A percentile compares a stretch with the other conserved stretches of the same genome.
phyloP scores from a whole-genome alignment of 2,113 vertebrate species.

The Cebus imitator region DNA sequence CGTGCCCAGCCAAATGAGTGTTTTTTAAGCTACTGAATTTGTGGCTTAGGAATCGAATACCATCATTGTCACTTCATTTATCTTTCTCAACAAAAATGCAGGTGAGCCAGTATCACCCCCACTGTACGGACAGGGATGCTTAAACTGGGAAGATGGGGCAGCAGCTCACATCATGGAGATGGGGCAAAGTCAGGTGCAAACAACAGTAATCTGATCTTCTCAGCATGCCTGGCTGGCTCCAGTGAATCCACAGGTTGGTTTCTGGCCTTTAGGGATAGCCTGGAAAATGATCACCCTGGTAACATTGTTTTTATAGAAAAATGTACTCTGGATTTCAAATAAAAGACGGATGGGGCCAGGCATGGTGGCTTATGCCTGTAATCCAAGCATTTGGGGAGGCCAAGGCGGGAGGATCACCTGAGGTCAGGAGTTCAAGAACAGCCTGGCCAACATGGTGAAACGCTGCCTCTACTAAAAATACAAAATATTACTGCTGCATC shows the following conservation, averaged over 20 bases:
- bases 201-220: neutral
- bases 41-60: neutral
- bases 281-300: neutral
- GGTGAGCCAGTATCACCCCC: neutral
- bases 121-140: neutral
- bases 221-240: neutral
- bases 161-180: rapidly evolving
- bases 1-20: too few relatives aligned
- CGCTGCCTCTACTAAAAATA: neutral
- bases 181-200: neutral
- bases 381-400: neutral
- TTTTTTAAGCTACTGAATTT: neutral
- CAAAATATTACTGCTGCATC: neutral
- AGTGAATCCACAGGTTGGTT: rapidly evolving
- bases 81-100: neutral
- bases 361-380: neutral
- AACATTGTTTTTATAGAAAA: neutral
- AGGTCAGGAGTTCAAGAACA: neutral
- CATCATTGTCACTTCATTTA: neutral
- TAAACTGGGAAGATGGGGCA: rapidly evolving
- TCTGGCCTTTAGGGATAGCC: neutral
- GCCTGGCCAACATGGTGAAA: neutral
- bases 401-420: neutral
- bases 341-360: neutral
- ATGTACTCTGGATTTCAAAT: neutral